Evolutionary conservation across 2,113 vertebrate genomes (phyloP).

Genomic region (Phalacrocorax carbo): DNA sequence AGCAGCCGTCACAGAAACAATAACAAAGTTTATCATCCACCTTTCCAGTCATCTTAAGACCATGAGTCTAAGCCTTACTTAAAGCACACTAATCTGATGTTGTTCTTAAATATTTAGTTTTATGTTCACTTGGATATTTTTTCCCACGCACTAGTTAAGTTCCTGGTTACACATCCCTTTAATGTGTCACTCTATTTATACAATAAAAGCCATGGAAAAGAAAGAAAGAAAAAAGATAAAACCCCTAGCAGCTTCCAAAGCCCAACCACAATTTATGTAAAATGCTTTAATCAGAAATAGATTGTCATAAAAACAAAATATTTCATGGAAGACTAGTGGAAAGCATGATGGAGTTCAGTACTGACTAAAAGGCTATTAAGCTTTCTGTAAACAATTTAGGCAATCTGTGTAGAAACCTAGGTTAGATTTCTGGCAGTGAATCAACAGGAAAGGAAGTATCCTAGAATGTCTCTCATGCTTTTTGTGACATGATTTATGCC

Average conservation of each 20-base stretch:
- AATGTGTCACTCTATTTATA: neutral
- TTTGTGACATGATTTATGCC: neutral
- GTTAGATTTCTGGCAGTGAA: neutral
- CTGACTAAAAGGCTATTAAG: neutral
- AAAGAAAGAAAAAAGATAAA: neutral
- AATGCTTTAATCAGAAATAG: neutral
- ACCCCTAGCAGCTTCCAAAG: neutral
- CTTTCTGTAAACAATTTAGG: slow-evolving; percentile 38
- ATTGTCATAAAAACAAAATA: neutral
- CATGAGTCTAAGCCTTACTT: neutral
- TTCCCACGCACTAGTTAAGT: neutral
- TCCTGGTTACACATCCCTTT: neutral
- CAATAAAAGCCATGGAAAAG: neutral
- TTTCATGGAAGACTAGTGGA: neutral
- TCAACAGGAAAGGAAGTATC: slow-evolving; percentile 5
- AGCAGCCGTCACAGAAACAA: neutral
- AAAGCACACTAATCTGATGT: neutral
- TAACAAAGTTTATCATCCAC: neutral
- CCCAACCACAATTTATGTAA: neutral
- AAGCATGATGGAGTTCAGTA: slow-evolving; percentile 13
- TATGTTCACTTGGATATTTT: neutral
- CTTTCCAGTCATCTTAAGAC: neutral
- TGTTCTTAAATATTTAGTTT: neutral
- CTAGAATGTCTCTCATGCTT: neutral
- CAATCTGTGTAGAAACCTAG: slow-evolving; percentile 21